Evolutionary conservation across 2,888 invertebrate genomes (phyloP).

Genomic region (Tolmerus cingulatus): DNA sequence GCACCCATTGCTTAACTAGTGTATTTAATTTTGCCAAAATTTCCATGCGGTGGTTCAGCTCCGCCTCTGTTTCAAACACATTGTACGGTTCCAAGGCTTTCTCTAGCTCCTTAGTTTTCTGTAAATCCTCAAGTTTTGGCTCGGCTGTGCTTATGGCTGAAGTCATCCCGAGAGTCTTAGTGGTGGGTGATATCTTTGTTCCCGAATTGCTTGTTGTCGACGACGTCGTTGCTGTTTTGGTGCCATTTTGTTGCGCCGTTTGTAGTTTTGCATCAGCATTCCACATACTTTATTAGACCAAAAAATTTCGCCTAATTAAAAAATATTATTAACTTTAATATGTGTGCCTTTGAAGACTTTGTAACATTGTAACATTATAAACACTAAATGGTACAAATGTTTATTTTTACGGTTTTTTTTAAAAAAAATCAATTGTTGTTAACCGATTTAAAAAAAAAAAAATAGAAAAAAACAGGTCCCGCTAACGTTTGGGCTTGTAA

Average conservation of each 20-base stretch:
- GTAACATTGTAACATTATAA: too few species aligned
- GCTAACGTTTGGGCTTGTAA: too few species aligned
- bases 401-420: too few species aligned
- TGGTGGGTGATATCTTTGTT: slow-evolving; percentile 41
- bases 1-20: slow-evolving; percentile 93
- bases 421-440: too few species aligned
- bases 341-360: not conserved
- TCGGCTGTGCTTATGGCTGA: slow-evolving; percentile 90
- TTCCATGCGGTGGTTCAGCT: slow-evolving; percentile 89
- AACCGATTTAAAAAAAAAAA: too few species aligned
- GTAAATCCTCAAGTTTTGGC: slow-evolving; percentile 76
- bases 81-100: slow-evolving; percentile 82
- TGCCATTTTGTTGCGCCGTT: slow-evolving; percentile 48
- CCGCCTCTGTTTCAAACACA: slow-evolving; percentile 89
- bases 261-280: slow-evolving; percentile 59
- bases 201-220: not conserved
- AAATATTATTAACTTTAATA: not conserved
- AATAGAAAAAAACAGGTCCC: too few species aligned
- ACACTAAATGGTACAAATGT: too few species aligned
- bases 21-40: slow-evolving; percentile 85
- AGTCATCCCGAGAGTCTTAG: slow-evolving; percentile 79
- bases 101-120: slow-evolving; percentile 75
- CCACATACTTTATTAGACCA: slow-evolving; percentile 57
- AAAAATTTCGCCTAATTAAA: not conserved
- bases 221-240: not conserved